A percentile compares a stretch with the other conserved stretches of the same genome.
Evolutionary conservation across 1,140 invertebrate species (phyloP).

Genomic region (Grapholita molesta): DNA sequence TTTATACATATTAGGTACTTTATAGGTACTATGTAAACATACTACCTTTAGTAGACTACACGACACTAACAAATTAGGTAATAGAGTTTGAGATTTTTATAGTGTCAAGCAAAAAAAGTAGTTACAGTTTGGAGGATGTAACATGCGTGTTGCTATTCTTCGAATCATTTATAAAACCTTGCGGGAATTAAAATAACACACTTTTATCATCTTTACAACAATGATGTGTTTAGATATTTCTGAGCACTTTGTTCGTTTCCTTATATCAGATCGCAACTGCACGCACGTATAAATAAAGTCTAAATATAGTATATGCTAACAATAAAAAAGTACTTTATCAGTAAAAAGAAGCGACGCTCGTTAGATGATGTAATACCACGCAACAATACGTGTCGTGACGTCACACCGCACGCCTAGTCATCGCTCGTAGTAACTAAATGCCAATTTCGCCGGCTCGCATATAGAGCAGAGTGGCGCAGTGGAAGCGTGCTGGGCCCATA

Average conservation of each 20-base stretch:
- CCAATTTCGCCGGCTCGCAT: constrained; percentile 21
- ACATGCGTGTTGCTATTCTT: too few species aligned
- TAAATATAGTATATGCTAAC: too few species aligned
- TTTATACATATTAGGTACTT: background rate
- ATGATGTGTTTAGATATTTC: background rate
- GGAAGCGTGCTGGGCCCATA: constrained; percentile 99
- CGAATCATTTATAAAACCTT: too few species aligned
- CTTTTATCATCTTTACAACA: background rate
- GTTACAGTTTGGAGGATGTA: too few species aligned
- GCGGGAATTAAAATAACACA: too few species aligned
- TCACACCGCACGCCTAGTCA: constrained; percentile 25
- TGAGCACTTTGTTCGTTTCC: background rate
- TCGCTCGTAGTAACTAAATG: background rate
- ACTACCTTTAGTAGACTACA: too few species aligned
- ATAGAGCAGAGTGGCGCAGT: constrained; percentile 95
- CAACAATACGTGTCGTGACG: constrained; percentile 23
- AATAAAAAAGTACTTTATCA: background rate
- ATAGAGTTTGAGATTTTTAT: too few species aligned
- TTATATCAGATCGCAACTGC: background rate
- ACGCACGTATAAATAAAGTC: too few species aligned
- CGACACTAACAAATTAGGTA: too few species aligned
- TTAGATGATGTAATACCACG: constrained; percentile 4
- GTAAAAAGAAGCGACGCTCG: background rate
- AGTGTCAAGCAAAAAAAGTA: too few species aligned
- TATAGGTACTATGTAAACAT: background rate